Percentiles rank a stretch among this genome's conserved stretches.
phyloP scores from a whole-genome alignment of 2,888 invertebrate genomes.

The Arge pagana region DNA sequence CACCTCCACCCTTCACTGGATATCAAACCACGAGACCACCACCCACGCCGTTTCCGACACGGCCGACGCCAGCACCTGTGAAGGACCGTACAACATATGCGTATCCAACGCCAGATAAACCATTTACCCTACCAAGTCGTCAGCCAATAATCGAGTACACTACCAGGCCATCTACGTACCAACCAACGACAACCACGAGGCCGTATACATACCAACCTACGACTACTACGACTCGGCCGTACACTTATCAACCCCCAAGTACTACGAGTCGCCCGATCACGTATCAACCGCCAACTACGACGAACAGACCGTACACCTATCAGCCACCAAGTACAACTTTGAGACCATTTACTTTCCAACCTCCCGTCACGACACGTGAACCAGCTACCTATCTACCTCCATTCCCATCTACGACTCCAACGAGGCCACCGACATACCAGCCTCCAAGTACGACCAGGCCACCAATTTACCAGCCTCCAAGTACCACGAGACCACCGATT shows the following conservation, averaged over 20 bases:
- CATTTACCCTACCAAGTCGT: not conserved
- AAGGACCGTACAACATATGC: not conserved
- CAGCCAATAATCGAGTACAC: constrained; percentile 6
- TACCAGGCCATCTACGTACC: constrained; percentile 21
- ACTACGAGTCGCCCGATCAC: not conserved
- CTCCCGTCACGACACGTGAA: constrained; percentile 2
- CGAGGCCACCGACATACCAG: not conserved
- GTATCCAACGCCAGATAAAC: not conserved
- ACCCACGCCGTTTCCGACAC: not conserved
- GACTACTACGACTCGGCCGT: constrained; percentile 21
- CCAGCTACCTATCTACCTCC: constrained; percentile 8
- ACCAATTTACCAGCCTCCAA: not conserved
- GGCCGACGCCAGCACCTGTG: no score
- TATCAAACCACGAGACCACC: not conserved
- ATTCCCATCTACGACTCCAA: not conserved
- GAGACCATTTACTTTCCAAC: not conserved
- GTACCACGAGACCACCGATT: not conserved
- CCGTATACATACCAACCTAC: constrained; percentile 15
- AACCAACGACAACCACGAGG: constrained; percentile 16
- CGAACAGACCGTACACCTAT: constrained; percentile 5
- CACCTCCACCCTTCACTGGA: constrained; percentile 56
- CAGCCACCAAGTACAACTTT: constrained; percentile 1
- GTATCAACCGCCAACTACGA: constrained; percentile 10
- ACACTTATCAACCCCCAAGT: constrained; percentile 27
- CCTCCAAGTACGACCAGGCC: not conserved